Base-by-base conservation (phyloP, 2,113 vertebrate genomes). In the Cebus imitator region DNA sequence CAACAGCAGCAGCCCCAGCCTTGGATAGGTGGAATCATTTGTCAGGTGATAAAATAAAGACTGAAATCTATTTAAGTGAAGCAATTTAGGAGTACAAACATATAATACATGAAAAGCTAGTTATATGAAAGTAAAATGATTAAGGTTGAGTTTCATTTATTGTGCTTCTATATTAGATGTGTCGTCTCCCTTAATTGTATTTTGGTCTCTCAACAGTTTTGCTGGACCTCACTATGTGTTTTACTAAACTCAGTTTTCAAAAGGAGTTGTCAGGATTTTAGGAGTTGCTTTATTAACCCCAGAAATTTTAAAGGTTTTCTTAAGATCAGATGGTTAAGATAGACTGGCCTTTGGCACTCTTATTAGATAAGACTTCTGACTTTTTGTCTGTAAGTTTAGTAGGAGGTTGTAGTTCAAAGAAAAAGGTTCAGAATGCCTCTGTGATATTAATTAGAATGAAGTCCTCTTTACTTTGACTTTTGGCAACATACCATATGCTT, bases 321-420 rank as follows among this genome's bases (percentile, higher is more conserved):
- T 85, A 64, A 86, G 40, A 14, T 79, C 43, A 64, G 1, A 55
- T 95, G n/a, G 70, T 93, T 95, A 96, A 37, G 35, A 75, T 55
- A 25, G 57, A 8, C 52, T 81, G 30, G 35, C 89, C 86, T 32
- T 91, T 87, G 61, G 43, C 78, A 80, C 32, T 83, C n/a, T 52
- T 90, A 90, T 76, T 96, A 87, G 61, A n/a, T 94, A 55, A 83
- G 64, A 81, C n/a, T 79, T 97, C 0, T 37, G 27, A 35, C 18
- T 96, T 84, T 68, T 84, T 43, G 68, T 45, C 55, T 97, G 32
- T 96, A 76, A 96, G 82, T 85, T 94, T 83, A 81, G 13, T 95
- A 78, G 90, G 66, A 92, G 43, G 40, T 83, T 93, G 12, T 70
- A 48, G 66, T 81, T 95, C 57, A 88, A 87, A 81, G 48, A 66